phyloP scores from a whole-genome alignment of 2,888 invertebrate species.

The Leucoma salicis region DNA sequence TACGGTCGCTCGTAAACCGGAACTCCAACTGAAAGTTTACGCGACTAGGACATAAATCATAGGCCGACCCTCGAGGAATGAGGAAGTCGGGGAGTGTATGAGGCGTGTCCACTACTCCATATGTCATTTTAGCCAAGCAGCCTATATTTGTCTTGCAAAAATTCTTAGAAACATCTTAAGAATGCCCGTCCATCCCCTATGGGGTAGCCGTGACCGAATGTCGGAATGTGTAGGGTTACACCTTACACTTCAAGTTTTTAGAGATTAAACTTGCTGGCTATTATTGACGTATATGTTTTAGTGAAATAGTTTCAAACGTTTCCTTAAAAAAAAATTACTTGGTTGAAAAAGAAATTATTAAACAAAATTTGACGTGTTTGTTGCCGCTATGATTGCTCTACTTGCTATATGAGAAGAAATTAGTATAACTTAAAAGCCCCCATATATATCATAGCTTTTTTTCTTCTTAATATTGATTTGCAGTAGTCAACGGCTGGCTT shows the following conservation, averaged over 20 bases:
- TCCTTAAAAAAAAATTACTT: neutral
- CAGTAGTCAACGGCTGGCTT: no score
- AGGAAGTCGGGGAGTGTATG: constrained; percentile 64
- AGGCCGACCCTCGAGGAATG: constrained; percentile 41
- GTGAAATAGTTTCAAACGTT: constrained; percentile 15
- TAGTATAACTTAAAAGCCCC: no score
- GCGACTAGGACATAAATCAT: constrained; percentile 50
- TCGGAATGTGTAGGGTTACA: constrained; percentile 48
- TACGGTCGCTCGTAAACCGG: constrained; percentile 58
- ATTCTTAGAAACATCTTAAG: constrained; percentile 67
- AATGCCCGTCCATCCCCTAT: constrained; percentile 57
- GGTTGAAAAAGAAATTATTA: no score
- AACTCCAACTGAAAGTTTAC: constrained; percentile 46
- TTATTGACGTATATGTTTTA: constrained; percentile 25
- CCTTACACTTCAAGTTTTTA: constrained; percentile 28
- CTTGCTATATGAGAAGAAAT: no score
- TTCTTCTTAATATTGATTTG: no score
- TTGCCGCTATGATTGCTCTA: no score
- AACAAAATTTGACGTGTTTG: no score
- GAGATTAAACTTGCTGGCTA: constrained; percentile 32
- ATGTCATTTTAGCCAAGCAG: constrained; percentile 74
- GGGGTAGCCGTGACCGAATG: constrained; percentile 30
- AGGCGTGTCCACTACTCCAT: constrained; percentile 55
- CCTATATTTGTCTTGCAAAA: constrained; percentile 78
- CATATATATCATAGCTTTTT: no score